Conservation (phyloP, 92 coral and sea anemone species). For the Pocillopora meandrina region DNA sequence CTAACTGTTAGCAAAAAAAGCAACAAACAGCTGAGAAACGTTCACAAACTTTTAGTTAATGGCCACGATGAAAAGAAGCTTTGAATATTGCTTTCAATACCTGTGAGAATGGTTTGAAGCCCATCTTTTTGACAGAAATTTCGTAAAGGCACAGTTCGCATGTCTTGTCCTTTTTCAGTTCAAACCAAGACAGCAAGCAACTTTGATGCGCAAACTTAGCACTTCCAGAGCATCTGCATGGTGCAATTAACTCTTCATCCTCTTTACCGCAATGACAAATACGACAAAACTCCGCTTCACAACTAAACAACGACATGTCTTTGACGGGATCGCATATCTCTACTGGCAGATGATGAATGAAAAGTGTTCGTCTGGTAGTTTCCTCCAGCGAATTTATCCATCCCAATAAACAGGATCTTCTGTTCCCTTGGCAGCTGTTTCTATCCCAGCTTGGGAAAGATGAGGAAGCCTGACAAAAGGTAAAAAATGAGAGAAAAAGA, state of each 20-base stretch:
- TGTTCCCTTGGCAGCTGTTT: background rate
- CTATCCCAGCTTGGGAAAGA: background rate
- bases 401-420: background rate
- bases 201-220: slow-evolving; percentile 59
- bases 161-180: background rate
- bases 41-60: too few relatives aligned
- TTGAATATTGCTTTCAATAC: background rate
- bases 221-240: slow-evolving; percentile 72
- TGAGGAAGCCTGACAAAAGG: background rate
- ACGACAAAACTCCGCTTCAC: slow-evolving; percentile 57
- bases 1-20: too few relatives aligned
- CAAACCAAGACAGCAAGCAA: slow-evolving; percentile 69
- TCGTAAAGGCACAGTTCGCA: slow-evolving; percentile 66
- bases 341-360: background rate
- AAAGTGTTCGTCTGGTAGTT: background rate
- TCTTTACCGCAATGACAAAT: slow-evolving; percentile 69
- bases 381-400: slow-evolving; percentile 2
- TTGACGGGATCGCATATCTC: background rate
- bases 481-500: too few relatives aligned
- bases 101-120: slow-evolving; percentile 51
- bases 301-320: background rate
- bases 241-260: slow-evolving; percentile 56
- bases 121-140: slow-evolving; percentile 41
- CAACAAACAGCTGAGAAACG: too few relatives aligned
- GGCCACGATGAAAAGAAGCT: too few relatives aligned